These are phyloP conservation scores for Marmota monax DNA, from an alignment of 2,113 vertebrate species.

Conservation along the genomic window DNA sequence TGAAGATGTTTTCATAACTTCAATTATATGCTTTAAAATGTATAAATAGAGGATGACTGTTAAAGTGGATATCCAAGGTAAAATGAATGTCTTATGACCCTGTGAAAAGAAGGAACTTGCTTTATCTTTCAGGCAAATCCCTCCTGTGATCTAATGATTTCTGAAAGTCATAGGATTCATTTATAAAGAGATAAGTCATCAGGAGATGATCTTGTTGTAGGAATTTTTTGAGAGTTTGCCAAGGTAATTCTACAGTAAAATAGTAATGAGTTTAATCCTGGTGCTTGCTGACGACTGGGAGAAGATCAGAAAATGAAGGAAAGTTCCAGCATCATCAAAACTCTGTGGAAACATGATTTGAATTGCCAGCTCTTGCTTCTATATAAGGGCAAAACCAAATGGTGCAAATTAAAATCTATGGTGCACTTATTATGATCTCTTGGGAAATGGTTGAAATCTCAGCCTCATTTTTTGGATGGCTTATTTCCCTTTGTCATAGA, in stretches of 20 bases:
- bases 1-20: background rate
- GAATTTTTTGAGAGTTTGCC: background rate
- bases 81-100: background rate
- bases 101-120: background rate
- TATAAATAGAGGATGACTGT: background rate
- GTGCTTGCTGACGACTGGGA: background rate
- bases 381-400: background rate
- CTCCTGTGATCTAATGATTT: background rate
- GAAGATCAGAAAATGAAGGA: background rate
- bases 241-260: background rate
- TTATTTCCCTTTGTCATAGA: background rate
- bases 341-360: background rate
- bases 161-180: background rate
- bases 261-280: background rate
- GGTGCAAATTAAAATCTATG: background rate
- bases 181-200: background rate
- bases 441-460: constrained; percentile 11
- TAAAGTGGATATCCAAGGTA: background rate
- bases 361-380: background rate
- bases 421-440: constrained; percentile 8
- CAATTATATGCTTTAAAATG: background rate
- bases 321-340: background rate
- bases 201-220: background rate
- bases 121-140: background rate
- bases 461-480: background rate